Conservation (phyloP, 2,113 vertebrate species). For the Taurulus bubalis region DNA sequence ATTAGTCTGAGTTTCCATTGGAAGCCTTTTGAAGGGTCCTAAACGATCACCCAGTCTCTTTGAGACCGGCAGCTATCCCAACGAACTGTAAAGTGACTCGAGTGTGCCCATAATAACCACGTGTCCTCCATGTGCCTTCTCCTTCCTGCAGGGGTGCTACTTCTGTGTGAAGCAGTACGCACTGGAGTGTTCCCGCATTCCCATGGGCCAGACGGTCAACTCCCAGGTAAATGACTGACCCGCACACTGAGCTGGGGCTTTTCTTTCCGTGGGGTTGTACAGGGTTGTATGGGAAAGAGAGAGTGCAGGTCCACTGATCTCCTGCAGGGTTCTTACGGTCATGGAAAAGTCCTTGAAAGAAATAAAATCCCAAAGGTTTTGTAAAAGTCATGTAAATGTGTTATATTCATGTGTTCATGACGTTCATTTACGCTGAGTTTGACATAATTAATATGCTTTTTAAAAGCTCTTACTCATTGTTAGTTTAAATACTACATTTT, state of each 20-base stretch:
- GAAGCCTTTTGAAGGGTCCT: not conserved
- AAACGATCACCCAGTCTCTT: not conserved
- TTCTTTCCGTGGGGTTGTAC: not conserved
- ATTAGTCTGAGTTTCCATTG: not conserved
- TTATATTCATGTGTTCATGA: no score
- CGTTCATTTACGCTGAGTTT: no score
- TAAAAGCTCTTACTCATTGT: no score
- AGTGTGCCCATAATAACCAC: not conserved
- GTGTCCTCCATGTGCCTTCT: not conserved
- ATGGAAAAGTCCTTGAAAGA: no score
- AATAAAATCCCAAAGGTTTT: no score
- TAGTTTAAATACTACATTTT: no score
- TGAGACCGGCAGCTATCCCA: not conserved
- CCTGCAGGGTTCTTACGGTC: no score
- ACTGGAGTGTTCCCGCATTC: conserved; percentile 96
- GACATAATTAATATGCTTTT: no score
- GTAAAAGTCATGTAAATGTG: no score
- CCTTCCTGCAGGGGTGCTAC: conserved; percentile 90
- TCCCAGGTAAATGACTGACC: conserved; percentile 90
- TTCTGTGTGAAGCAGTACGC: conserved; percentile 99
- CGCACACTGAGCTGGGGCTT: not conserved
- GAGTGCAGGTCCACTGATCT: not conserved
- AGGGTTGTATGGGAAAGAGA: not conserved
- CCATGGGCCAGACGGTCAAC: conserved; percentile 98
- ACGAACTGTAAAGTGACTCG: not conserved